These are phyloP conservation scores for Spialia ferax DNA, from an alignment of 2,888 invertebrate genomes.

Conservation along the genomic window DNA sequence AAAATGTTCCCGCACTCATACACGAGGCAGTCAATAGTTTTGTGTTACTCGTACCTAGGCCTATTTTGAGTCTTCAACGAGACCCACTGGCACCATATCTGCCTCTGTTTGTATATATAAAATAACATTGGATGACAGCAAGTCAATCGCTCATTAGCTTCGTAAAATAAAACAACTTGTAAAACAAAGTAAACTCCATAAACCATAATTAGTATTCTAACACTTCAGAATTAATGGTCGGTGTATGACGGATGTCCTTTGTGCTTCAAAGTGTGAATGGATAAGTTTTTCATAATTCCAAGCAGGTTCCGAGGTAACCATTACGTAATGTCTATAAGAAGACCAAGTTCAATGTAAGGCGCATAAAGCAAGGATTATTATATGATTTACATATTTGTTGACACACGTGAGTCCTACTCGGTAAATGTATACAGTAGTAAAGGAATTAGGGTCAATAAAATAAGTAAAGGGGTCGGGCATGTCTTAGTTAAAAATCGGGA, in stretches of 20 bases:
- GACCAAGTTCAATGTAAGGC: slow-evolving; percentile 16
- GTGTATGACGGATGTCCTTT: slow-evolving; percentile 31
- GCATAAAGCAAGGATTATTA: slow-evolving; percentile 6
- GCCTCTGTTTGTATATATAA: no score
- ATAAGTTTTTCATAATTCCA: slow-evolving; percentile 38
- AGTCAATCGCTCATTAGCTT: neutral
- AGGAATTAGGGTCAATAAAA: no score
- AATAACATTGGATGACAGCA: no score
- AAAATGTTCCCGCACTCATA: no score
- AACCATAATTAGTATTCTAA: slow-evolving; percentile 27
- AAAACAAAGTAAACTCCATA: slow-evolving; percentile 24
- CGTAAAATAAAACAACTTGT: neutral
- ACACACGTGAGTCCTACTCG: neutral
- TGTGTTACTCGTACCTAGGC: no score
- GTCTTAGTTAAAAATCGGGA: no score
- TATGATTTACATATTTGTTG: neutral
- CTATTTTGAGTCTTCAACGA: no score
- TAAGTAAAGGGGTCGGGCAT: no score
- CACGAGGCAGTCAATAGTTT: no score
- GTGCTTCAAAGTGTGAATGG: slow-evolving; percentile 29
- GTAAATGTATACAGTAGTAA: no score
- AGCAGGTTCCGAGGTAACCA: slow-evolving; percentile 29
- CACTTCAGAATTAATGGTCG: slow-evolving; percentile 29
- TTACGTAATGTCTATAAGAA: slow-evolving; percentile 36
- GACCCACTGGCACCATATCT: no score